Conservation (phyloP, 2,797 vertebrate species). For the Graptemys geographica region DNA sequence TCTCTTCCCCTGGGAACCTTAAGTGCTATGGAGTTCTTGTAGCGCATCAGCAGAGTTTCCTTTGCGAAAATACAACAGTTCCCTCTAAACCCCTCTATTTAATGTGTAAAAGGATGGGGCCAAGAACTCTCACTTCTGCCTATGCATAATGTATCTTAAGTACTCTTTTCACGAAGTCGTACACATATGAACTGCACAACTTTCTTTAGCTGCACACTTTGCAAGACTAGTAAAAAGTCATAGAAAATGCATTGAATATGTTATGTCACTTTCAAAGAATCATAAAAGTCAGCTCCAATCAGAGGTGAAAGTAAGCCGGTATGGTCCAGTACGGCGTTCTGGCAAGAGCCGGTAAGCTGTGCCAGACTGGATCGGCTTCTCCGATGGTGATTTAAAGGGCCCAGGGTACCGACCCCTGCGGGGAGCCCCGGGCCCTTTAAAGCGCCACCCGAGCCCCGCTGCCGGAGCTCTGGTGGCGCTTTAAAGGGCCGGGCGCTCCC, state of each 20-base stretch:
- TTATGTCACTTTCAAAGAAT: not conserved
- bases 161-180: not conserved
- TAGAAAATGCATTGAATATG: not conserved
- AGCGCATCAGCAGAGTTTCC: not conserved
- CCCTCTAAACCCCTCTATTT: not conserved
- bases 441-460: too few species aligned
- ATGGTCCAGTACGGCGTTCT: too few species aligned
- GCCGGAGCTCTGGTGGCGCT: too few species aligned
- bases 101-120: not conserved
- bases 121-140: not conserved
- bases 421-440: too few species aligned
- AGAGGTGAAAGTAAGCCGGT: not conserved
- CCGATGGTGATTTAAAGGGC: too few species aligned
- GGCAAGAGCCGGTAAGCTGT: too few species aligned
- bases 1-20: not conserved
- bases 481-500: too few species aligned
- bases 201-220: not conserved
- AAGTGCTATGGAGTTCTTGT: not conserved
- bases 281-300: not conserved
- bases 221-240: not conserved
- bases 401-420: too few species aligned
- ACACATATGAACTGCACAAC: not conserved
- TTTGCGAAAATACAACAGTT: not conserved
- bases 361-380: too few species aligned
- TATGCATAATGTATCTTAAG: not conserved